phyloP scores from a whole-genome alignment of 2,888 invertebrate genomes.

The Pristionchus japonicus region DNA sequence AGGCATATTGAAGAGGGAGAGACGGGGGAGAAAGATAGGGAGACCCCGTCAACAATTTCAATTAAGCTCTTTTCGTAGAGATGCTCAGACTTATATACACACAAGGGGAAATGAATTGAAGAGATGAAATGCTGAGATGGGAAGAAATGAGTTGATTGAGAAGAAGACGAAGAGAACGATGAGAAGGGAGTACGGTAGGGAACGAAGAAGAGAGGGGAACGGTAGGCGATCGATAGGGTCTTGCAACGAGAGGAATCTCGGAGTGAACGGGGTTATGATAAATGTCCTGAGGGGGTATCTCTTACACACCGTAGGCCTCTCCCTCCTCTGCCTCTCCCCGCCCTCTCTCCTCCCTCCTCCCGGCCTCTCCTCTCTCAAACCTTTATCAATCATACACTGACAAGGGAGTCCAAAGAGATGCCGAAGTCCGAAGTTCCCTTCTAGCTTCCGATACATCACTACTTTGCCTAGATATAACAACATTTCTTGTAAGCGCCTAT shows the following conservation, averaged over 20 bases:
- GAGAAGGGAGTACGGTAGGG: neutral
- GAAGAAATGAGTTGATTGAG: constrained; percentile 19
- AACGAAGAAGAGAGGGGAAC: too few species aligned
- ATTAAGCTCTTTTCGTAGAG: constrained; percentile 13
- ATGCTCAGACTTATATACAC: constrained; percentile 4
- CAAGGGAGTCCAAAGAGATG: neutral
- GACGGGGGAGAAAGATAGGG: neutral
- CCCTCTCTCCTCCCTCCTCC: too few species aligned
- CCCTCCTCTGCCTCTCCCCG: neutral
- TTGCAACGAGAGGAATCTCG: neutral
- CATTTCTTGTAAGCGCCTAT: too few species aligned
- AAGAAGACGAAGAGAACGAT: neutral
- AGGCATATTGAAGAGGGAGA: constrained; percentile 2
- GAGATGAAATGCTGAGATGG: constrained; percentile 15
- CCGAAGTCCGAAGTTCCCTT: constrained; percentile 1
- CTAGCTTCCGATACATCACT: too few species aligned
- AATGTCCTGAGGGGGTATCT: constrained; percentile 4
- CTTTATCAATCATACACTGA: constrained; percentile 33
- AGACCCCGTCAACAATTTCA: constrained; percentile 12
- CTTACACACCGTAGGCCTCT: constrained; percentile 4
- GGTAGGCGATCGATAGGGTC: neutral
- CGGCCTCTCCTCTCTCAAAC: neutral
- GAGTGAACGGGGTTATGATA: constrained; percentile 31
- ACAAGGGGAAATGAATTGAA: constrained; percentile 12
- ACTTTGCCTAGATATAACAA: too few species aligned